These are phyloP conservation scores for Propithecus perrieri DNA, from an alignment of 2,797 vertebrate species.

Conservation along the genomic window DNA sequence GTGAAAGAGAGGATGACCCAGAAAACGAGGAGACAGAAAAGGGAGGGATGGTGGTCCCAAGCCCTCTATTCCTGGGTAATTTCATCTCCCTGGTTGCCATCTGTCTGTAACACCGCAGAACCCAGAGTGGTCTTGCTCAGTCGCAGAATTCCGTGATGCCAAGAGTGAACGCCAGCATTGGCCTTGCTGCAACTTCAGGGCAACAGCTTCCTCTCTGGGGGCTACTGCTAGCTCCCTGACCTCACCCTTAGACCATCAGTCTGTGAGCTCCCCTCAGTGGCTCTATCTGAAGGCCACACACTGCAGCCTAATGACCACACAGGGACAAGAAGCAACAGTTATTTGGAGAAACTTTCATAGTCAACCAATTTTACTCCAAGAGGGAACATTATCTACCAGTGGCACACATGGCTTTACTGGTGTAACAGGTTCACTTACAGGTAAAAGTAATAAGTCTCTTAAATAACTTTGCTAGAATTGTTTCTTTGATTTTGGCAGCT, in stretches of 20 bases:
- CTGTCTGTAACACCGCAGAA: neutral
- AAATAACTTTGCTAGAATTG: neutral
- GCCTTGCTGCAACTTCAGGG: neutral
- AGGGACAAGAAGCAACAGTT: neutral
- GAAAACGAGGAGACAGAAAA: neutral
- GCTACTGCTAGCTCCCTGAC: too few relatives aligned
- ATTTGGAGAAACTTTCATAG: neutral
- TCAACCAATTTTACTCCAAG: neutral
- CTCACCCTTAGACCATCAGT: neutral
- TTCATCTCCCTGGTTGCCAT: neutral
- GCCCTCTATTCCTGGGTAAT: neutral
- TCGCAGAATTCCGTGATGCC: neutral
- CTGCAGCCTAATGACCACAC: too few relatives aligned
- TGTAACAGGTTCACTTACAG: neutral
- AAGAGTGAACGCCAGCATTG: neutral
- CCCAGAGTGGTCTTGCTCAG: fast-evolving
- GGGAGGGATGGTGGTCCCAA: fast-evolving
- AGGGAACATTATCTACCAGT: neutral
- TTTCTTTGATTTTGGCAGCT: neutral
- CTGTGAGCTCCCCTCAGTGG: neutral
- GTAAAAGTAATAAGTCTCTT: neutral
- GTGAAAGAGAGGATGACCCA: neutral
- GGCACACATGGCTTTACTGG: neutral
- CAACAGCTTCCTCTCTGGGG: neutral
- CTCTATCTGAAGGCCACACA: neutral